Evolutionary conservation across 2,113 vertebrate species (phyloP), one percentile per base, ranked within the genome.

Genomic region (Chamaea fasciata): DNA sequence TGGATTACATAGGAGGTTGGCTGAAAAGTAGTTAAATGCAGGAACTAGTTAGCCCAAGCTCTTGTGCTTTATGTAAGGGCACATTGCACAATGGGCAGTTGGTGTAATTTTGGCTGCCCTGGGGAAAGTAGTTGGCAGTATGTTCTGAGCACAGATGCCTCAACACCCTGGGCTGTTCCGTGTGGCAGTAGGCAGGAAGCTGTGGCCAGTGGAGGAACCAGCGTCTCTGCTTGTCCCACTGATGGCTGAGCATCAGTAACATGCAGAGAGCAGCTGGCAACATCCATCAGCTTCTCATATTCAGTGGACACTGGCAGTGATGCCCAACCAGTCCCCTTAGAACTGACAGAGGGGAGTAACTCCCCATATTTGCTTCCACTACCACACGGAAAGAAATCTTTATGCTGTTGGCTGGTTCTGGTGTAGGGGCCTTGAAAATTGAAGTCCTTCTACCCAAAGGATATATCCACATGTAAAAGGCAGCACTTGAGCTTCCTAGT

Each of bases 181-280:
- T 26, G 30, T 6, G 4, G 88, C 70, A 37, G 37, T 5, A 37
- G 46, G 55, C 85, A 93, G 82, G 83, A 95, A 86, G 68, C 76
- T 83, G 78, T 83, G 67, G 64, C 50, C 10, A 2, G 15, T 50
- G 39, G 52, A 86, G 78, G 35, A 94, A 44, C 46, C 0, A 0
- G 13, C 0, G 0, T 49, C 59, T 62, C 11, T 5, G 8, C n/a
- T 73, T 12, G 0, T 83, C 15, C 39, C 21, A 5, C 18, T 57
- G 35, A 26, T 13, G 2, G 49, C 0, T 94, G 52, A 62, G 30
- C 35, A 9, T 75, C 63, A 68, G 47, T 52, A 67, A 59, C 1
- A 1, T 59, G 50, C 39, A 28, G 67, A 37, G 46, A 46, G 41
- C 46, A 83, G 39, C 69, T 94, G 92, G 47, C 1, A 8, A 24